Conservation (phyloP, 1,140 invertebrate species). For the Cecropterus lyciades region DNA sequence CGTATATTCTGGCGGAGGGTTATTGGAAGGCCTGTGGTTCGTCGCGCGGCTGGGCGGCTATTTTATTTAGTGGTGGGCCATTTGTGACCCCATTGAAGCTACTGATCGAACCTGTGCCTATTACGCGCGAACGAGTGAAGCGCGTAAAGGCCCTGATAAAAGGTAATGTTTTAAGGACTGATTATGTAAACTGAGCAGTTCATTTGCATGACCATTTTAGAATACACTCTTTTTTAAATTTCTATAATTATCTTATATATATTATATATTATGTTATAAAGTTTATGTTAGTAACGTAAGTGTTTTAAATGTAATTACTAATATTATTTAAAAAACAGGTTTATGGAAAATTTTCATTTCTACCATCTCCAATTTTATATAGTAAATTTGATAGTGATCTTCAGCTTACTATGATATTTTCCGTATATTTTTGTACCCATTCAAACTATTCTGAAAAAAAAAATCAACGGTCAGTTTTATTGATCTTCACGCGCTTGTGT, state of each 20-base stretch:
- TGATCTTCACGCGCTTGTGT: conserved; percentile 15
- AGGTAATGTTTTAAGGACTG: conserved; percentile 54
- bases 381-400: no score
- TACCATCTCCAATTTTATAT: no score
- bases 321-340: no score
- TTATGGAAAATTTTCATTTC: no score
- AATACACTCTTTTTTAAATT: not conserved
- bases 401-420: no score
- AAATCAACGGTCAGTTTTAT: not conserved
- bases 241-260: no score
- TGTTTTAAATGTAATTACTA: no score
- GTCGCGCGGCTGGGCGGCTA: conserved; percentile 58
- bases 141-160: conserved; percentile 64
- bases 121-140: conserved; percentile 61
- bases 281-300: no score
- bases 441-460: not conserved
- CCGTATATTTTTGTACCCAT: not conserved
- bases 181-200: conserved; percentile 10
- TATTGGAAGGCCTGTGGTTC: conserved; percentile 45
- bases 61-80: conserved; percentile 60
- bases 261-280: no score
- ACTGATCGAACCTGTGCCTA: conserved; percentile 66
- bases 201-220: not conserved
- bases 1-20: conserved; percentile 65
- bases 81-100: conserved; percentile 60